Conservation (phyloP, 2,797 vertebrate species). For the Chelonia mydas region DNA sequence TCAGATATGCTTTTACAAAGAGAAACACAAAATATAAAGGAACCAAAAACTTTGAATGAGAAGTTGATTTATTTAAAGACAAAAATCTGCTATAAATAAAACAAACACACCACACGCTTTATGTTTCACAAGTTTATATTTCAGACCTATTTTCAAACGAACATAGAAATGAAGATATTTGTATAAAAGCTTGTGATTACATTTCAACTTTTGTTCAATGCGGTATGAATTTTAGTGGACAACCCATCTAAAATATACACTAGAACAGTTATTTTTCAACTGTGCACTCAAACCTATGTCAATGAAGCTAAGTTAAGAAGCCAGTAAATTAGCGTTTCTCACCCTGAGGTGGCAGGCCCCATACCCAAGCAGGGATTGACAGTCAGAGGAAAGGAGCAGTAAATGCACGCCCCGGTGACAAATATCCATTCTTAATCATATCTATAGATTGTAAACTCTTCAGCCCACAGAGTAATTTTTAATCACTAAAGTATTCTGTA, state of each 20-base stretch:
- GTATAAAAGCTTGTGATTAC: not conserved
- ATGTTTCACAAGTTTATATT: not conserved
- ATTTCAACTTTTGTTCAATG: not conserved
- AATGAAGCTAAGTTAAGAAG: not conserved
- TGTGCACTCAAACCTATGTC: not conserved
- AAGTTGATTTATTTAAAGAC: not conserved
- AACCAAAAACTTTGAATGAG: not conserved
- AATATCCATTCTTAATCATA: not conserved
- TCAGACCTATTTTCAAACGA: not conserved
- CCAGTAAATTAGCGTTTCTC: not conserved
- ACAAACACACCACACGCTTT: not conserved
- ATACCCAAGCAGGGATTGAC: fast-evolving
- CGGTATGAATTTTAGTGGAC: not conserved
- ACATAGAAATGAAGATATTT: not conserved
- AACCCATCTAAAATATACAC: not conserved
- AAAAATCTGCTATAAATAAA: conserved; percentile 8
- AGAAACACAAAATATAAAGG: not conserved
- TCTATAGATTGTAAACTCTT: not conserved
- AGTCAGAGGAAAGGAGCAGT: fast-evolving
- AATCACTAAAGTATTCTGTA: not conserved
- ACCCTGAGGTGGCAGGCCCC: not conserved
- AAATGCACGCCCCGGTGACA: not conserved
- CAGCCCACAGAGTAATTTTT: not conserved
- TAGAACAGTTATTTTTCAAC: not conserved
- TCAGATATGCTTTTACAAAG: not conserved